Base-by-base conservation (phyloP, 2,888 invertebrate genomes). In the Pyrocoelia pectoralis region DNA sequence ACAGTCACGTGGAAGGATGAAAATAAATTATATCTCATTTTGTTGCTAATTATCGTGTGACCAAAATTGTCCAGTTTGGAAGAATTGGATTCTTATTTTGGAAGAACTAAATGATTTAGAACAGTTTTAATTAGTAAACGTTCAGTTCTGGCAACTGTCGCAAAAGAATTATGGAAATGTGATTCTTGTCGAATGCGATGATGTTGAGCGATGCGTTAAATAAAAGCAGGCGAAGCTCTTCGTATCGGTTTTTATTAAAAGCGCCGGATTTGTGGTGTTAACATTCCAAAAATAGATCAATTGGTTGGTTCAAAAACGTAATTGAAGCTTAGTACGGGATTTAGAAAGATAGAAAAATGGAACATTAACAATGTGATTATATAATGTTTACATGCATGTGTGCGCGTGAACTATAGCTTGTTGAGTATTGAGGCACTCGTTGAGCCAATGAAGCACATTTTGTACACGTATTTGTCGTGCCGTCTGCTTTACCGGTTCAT, bases 301-400 rank as follows among this genome's bases (percentile, higher is more conserved):
- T 46, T 15, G 46, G 17, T 46, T 5, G 46, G 46, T 46, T 33
- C 33, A 46, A 17, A 14, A 17, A 10, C 17, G 46, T 46, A 46
- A 46, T 46, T 46, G 46, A 46, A 17, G 46, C 46, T 17, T 46
- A 17, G 43, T 43, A 43, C 43, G 13, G 43, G 17, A 46, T 17
- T 46, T 9, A 54, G 54, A 52, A 48, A 56, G 56, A 61, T 38
- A 56, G 56, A 56, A 60, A 64, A 64, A 59, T 64, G 60, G 56
- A 64, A 56, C 59, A 60, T 49, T 53, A 49, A 54, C 53, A 41
- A 54, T 52, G 29, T 53, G 59, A 41, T 50, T 50, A 61, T 55
- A 49, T 61, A 49, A 65, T 65, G 65, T 65, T 65, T 61, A 65
- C 65, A 65, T 61, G 65, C 65, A 65, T 61, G 58, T 65, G 65